Conservation (phyloP, 1,140 invertebrate species). For the Caerostris darwini region DNA sequence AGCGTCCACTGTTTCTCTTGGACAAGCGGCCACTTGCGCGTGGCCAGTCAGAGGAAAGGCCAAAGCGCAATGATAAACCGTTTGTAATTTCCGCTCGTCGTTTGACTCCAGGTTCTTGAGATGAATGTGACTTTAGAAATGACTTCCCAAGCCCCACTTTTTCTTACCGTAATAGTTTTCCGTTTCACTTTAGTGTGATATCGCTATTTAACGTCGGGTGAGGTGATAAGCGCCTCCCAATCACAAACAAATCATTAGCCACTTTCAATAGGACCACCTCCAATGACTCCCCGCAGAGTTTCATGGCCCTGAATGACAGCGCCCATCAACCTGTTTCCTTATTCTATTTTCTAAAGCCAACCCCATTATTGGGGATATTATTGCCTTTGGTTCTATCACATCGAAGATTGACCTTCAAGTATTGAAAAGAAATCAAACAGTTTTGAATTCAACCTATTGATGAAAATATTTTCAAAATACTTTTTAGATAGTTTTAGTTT, state of each 20-base stretch:
- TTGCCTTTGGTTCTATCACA: not conserved
- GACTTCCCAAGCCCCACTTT: not conserved
- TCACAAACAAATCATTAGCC: slow-evolving; percentile 53
- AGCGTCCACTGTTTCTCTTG: not conserved
- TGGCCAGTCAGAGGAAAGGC: slow-evolving; percentile 37
- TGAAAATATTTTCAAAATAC: no score
- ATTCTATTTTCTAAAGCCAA: slow-evolving; percentile 30
- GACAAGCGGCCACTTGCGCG: slow-evolving; percentile 18
- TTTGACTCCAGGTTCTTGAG: slow-evolving; percentile 52
- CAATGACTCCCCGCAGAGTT: slow-evolving; percentile 14
- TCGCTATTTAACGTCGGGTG: slow-evolving; percentile 12
- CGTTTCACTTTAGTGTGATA: not conserved
- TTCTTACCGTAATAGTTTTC: slow-evolving; percentile 16
- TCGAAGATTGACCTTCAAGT: not conserved
- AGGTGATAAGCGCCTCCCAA: slow-evolving; percentile 15
- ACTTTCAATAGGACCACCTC: slow-evolving; percentile 13
- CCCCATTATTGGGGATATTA: slow-evolving; percentile 15
- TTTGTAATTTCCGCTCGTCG: slow-evolving; percentile 74
- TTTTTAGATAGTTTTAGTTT: no score
- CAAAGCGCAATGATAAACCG: slow-evolving; percentile 65
- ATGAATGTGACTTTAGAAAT: slow-evolving; percentile 5
- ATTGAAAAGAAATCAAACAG: no score
- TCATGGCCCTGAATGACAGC: not conserved
- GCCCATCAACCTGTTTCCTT: not conserved
- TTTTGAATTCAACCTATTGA: no score